These are phyloP conservation scores for Physella acuta DNA, from an alignment of 1,140 invertebrate species.

Conservation along the genomic window DNA sequence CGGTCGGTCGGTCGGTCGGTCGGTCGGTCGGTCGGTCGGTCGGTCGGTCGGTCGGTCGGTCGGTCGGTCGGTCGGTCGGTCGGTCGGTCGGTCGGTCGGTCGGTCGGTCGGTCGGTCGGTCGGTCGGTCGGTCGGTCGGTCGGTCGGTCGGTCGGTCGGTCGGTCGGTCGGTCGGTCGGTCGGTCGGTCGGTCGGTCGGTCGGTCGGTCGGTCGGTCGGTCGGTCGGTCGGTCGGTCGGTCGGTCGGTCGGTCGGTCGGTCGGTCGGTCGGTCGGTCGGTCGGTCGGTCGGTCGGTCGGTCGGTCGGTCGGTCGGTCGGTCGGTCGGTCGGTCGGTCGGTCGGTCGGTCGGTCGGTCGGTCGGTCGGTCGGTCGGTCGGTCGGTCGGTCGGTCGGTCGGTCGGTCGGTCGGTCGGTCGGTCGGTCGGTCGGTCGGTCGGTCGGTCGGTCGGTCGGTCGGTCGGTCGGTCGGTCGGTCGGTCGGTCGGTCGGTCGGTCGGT, in stretches of 20 bases:
- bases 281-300: constrained; percentile 2
- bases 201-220: constrained; percentile 2
- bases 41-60: not conserved
- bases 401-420: constrained; percentile 2
- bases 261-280: constrained; percentile 2
- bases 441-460: constrained; percentile 3
- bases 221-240: constrained; percentile 2
- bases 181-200: constrained; percentile 2
- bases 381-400: constrained; percentile 2
- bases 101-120: constrained; percentile 2
- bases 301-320: constrained; percentile 2
- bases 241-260: constrained; percentile 2
- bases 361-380: not conserved
- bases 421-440: constrained; percentile 2
- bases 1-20: not conserved
- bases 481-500: constrained; percentile 2
- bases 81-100: constrained; percentile 2
- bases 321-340: constrained; percentile 2
- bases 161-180: constrained; percentile 2
- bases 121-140: constrained; percentile 2
- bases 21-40: not conserved
- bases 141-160: constrained; percentile 2
- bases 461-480: constrained; percentile 2
- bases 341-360: constrained; percentile 2
- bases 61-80: not conserved